Conservation (phyloP, 2,797 vertebrate species). For the Luscinia megarhynchos region DNA sequence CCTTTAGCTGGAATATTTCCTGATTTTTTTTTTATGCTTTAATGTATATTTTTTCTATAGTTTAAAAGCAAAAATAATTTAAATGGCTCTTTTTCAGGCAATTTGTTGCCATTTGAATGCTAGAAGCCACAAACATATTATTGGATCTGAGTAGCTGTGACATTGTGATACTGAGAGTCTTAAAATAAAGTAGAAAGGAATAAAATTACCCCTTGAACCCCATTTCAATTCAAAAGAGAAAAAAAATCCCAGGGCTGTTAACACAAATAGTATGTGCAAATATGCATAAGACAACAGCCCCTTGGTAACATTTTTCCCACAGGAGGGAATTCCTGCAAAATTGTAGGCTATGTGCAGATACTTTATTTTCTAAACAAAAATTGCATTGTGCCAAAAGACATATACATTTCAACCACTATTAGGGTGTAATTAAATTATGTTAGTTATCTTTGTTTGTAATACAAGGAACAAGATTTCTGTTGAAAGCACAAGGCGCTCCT, state of each 20-base stretch:
- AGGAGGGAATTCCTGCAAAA: conserved; percentile 49
- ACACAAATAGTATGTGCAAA: conserved; percentile 62
- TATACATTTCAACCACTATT: conserved; percentile 58
- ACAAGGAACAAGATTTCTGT: conserved; percentile 44
- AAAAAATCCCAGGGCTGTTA: conserved; percentile 49
- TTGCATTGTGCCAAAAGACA: conserved; percentile 60
- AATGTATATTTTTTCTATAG: not conserved
- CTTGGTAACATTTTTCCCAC: conserved; percentile 62
- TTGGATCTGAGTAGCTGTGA: not conserved
- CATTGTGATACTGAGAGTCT: conserved; percentile 12
- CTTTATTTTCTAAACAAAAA: conserved; percentile 69
- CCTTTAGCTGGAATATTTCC: conserved; percentile 51
- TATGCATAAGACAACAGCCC: conserved; percentile 68
- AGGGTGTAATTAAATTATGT: conserved; percentile 66
- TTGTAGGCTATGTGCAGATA: conserved; percentile 33
- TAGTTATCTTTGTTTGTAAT: conserved; percentile 68
- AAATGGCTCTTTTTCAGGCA: conserved; percentile 4
- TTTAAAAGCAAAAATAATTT: conserved; percentile 41
- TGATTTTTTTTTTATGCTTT: not conserved
- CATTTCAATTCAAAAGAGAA: conserved; percentile 29
- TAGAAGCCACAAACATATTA: not conserved
- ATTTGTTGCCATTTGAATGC: not conserved
- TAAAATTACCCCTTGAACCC: conserved; percentile 14
- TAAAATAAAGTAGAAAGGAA: conserved; percentile 35
- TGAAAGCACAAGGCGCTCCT: conserved; percentile 53